phyloP scores from a whole-genome alignment of 2,113 vertebrate species.

The Arenaria interpres region DNA sequence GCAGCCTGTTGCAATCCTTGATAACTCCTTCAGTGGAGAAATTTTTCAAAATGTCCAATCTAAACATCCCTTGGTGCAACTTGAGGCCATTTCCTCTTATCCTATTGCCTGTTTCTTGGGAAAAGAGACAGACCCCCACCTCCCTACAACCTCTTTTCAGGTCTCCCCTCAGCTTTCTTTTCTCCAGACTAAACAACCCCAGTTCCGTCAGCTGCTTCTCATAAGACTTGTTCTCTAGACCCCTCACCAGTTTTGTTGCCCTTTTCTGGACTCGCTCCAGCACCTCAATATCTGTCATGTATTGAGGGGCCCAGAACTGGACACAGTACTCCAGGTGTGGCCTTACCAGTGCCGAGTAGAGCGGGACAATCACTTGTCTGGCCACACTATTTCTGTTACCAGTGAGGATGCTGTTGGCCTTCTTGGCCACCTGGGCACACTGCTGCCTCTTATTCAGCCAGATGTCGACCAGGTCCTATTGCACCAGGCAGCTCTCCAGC shows the following conservation, averaged over 20 bases:
- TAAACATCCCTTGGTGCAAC: neutral
- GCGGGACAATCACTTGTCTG: neutral
- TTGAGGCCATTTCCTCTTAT: neutral
- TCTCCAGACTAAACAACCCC: neutral
- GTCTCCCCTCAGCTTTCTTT: neutral
- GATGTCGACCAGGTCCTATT: neutral
- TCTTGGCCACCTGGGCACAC: neutral
- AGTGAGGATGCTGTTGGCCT: neutral
- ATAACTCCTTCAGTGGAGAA: neutral
- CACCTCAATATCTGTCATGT: neutral
- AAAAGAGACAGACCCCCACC: neutral
- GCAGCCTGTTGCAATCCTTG: neutral
- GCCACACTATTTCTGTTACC: neutral
- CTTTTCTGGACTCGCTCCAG: neutral
- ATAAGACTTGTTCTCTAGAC: neutral
- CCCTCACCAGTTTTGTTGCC: neutral
- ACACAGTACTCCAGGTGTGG: neutral
- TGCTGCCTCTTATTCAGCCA: neutral
- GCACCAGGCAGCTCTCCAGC: neutral
- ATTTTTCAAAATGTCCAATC: neutral
- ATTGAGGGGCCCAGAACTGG: neutral
- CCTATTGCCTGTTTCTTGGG: neutral
- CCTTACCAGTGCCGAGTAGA: neutral
- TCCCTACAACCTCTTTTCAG: neutral
- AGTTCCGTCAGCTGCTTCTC: neutral